Percentiles rank a stretch among this genome's conserved stretches.
Evolutionary conservation across 2,888 invertebrate species (phyloP).

Genomic region (Eupelmus urozonus): DNA sequence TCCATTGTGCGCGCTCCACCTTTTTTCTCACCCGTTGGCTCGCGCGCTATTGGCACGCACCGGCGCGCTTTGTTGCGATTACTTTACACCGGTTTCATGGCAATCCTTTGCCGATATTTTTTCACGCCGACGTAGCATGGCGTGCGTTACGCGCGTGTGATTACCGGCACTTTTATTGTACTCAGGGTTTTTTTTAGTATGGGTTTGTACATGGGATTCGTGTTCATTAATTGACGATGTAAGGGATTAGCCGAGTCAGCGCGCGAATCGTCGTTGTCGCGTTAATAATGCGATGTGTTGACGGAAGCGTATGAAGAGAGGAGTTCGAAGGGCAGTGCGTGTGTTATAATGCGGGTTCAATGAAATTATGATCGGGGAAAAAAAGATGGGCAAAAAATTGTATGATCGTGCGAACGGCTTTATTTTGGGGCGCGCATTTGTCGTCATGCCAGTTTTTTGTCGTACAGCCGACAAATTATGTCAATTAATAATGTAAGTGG

Average conservation of each 20-base stretch:
- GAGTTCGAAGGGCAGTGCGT: constrained; percentile 8
- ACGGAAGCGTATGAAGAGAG: constrained; percentile 8
- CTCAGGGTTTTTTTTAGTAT: too few species aligned
- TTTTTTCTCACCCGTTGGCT: constrained; percentile 28
- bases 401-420: constrained; percentile 4
- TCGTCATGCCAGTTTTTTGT: constrained; percentile 37
- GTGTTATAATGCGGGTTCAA: constrained; percentile 33
- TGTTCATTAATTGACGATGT: constrained; percentile 51
- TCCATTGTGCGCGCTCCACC: constrained; percentile 34
- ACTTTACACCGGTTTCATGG: constrained; percentile 19
- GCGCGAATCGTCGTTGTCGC: constrained; percentile 15
- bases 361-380: constrained; percentile 49
- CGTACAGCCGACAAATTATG: neutral
- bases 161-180: neutral
- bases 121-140: neutral
- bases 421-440: neutral
- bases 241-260: constrained; percentile 57
- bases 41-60: constrained; percentile 20
- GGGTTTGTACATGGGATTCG: constrained; percentile 3
- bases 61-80: constrained; percentile 8
- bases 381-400: constrained; percentile 35
- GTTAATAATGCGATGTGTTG: constrained; percentile 49
- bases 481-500: neutral
- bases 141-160: constrained; percentile 6
- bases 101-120: constrained; percentile 18